phyloP scores from a whole-genome alignment of 2,113 vertebrate species.

The Tachysurus fulvidraco region DNA sequence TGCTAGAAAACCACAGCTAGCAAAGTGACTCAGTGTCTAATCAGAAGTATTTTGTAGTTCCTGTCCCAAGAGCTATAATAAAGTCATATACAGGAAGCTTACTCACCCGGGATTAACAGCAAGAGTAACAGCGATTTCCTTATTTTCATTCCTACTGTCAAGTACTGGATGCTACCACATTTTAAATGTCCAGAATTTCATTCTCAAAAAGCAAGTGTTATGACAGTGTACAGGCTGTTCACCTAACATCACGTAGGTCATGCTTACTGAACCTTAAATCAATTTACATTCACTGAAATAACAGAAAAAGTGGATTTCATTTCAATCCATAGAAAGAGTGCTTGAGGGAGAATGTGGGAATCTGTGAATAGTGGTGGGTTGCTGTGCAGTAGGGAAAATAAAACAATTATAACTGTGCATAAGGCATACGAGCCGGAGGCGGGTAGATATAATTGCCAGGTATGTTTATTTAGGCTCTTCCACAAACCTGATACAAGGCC shows the following conservation, averaged over 20 bases:
- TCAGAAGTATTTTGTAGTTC: conserved; percentile 7
- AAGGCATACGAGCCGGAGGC: neutral
- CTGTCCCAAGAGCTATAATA: conserved; percentile 13
- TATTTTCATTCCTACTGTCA: neutral
- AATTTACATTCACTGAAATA: neutral
- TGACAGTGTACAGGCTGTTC: neutral
- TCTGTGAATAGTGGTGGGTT: conserved; percentile 1
- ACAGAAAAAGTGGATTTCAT: neutral
- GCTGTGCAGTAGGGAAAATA: neutral
- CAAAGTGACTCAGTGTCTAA: conserved; percentile 26
- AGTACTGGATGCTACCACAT: neutral
- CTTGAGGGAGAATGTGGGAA: neutral
- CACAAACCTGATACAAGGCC: neutral
- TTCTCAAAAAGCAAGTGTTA: neutral
- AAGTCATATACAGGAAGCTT: conserved; percentile 4
- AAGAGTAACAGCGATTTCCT: neutral
- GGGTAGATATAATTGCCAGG: conserved; percentile 17
- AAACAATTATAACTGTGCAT: neutral
- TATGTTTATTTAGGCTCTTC: conserved; percentile 27
- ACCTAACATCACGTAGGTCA: neutral
- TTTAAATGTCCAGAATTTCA: neutral
- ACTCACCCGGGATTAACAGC: neutral
- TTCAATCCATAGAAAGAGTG: neutral
- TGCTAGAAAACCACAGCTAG: neutral
- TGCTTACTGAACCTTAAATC: neutral